Evolutionary conservation across 2,888 invertebrate genomes (phyloP), one percentile per base, ranked within the genome.

Genomic region (Dynastes tityus): DNA sequence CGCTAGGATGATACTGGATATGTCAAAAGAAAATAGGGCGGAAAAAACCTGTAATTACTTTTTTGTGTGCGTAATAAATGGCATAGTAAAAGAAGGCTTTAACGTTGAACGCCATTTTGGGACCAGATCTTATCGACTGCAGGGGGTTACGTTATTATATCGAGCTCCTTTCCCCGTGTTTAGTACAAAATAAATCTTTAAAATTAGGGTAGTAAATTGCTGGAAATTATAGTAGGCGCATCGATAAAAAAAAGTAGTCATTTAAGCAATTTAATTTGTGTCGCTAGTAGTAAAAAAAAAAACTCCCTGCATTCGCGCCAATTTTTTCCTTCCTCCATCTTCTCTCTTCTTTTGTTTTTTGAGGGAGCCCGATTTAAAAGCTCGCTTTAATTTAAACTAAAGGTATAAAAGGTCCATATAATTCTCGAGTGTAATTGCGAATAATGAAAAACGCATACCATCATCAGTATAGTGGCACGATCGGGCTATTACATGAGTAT

Each of bases 241-340:
- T 83, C 84, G 83, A 84, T 85, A 85, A 85, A 85, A 86, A 86
- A 71, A 70, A 84, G 83, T 82, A 82, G 84, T 82, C 82, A 84
- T 85, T 85, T 84, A 84, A 84, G 83, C 84, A 85, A 86, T 86
- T 86, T 86, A 86, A 87, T 86, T 87, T 85, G 81, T 84, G 84
- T 83, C 83, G 85, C 84, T 83, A 84, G 81, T 80, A 80, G 53
- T 53, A 53, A 53, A 53, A 53, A 51, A 51, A 51, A 80, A 74
- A 75, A 49, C 37, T 76, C 75, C 77, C 77, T 68, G 67, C 49
- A 27, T 45, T 64, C 53, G 71, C 49, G 67, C 70, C 29, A 22
- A 55, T 71, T 71, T 71, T 71, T 53, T 71, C 55, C 32, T 16
- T 71, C n/a, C 58, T 58, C 40, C 45, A n/a, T 40, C 53, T 53